These are phyloP conservation scores for Drosophila repletoides DNA, from an alignment of 1,140 invertebrate genomes.

Conservation along the genomic window DNA sequence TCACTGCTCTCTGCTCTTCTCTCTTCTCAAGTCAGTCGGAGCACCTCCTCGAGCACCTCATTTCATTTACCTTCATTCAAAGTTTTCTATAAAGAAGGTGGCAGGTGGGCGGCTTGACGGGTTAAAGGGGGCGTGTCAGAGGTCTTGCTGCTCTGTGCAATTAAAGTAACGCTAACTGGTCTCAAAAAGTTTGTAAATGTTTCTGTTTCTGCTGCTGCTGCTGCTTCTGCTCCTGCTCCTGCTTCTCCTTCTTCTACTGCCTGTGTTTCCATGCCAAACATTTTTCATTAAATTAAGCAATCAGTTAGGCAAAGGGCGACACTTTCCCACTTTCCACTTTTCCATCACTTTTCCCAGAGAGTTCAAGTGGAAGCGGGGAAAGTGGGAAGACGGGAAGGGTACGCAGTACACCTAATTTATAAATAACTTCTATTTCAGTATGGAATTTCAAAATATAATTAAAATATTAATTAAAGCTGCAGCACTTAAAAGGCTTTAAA, in stretches of 20 bases:
- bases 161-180: constrained; percentile 41
- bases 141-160: constrained; percentile 30
- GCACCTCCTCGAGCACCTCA: neutral
- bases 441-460: neutral
- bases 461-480: neutral
- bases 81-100: neutral
- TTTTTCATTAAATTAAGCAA: constrained; percentile 49
- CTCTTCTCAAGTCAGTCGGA: too few relatives aligned
- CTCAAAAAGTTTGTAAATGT: constrained; percentile 32
- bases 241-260: neutral
- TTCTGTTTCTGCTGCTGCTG: neutral
- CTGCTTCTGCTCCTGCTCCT: neutral
- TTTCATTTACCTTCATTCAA: constrained; percentile 29
- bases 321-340: too few relatives aligned
- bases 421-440: too few relatives aligned
- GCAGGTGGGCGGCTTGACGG: neutral
- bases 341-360: neutral
- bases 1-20: too few relatives aligned
- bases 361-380: neutral
- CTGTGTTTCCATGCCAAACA: constrained; percentile 21
- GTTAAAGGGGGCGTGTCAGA: neutral
- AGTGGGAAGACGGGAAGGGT: neutral
- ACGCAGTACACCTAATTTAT: neutral
- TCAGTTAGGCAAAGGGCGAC: constrained; percentile 28
- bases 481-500: too few relatives aligned